Conservation (phyloP, 2,113 vertebrate genomes). For the Pheucticus melanocephalus region DNA sequence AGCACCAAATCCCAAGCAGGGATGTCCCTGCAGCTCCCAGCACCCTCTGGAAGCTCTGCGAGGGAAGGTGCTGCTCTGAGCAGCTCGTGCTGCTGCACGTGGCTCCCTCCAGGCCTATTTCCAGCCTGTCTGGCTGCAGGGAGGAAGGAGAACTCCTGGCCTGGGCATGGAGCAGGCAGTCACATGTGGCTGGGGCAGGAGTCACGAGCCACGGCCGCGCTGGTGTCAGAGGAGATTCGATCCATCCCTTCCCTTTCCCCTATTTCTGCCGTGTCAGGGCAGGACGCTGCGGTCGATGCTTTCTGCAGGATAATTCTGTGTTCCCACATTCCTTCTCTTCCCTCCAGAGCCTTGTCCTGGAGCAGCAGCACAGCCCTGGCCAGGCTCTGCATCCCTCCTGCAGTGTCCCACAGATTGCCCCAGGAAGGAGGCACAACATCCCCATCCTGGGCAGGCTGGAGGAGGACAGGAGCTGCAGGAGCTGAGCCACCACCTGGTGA, state of each 20-base stretch:
- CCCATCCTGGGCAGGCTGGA: background rate
- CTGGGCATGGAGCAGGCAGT: background rate
- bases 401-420: background rate
- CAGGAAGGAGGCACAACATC: background rate
- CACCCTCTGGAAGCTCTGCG: background rate
- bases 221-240: background rate
- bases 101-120: background rate
- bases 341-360: background rate
- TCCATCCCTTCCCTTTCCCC: slow-evolving; percentile 13
- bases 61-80: background rate
- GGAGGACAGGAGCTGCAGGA: rapidly evolving
- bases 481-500: background rate
- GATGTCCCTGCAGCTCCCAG: background rate
- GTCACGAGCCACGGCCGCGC: background rate
- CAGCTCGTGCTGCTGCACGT: background rate
- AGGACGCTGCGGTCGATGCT: background rate
- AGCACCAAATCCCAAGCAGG: background rate
- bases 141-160: background rate
- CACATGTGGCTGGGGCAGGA: background rate
- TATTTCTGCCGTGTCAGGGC: background rate
- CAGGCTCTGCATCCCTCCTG: background rate
- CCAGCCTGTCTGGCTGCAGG: background rate
- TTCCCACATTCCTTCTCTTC: background rate
- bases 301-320: background rate
- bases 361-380: background rate